Base-by-base conservation (phyloP, 2,888 invertebrate genomes). In the Elmis aenea region DNA sequence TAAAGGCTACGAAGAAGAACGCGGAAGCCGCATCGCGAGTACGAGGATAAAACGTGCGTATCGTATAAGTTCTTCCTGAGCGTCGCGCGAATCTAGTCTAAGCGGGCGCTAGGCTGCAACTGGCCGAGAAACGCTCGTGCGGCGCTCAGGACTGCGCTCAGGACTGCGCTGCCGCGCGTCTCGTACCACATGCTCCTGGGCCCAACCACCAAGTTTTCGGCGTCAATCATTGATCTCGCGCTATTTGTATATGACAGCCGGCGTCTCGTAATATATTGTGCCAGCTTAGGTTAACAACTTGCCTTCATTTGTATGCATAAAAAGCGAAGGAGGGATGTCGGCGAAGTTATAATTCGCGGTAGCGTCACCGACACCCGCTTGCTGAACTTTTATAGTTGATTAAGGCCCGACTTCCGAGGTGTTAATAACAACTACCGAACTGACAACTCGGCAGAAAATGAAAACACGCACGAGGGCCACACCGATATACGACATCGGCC, bases 181-280 rank as follows among this genome's bases (percentile, higher is more conserved):
- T 51, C 45, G 51, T 55, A 47, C 56, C 56, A 58, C 57, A 55
- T 55, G 55, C 52, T 56, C 55, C 57, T 54, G 52, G 51, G 51
- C 45, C 40, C 40, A 46, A 42, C 46, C 46, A 42, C 43, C 45
- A 45, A 49, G 46, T 46, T 49, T 49, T 46, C 38, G 42, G 51
- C 56, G 60, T 59, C 59, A 59, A 59, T 60, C 59, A 62, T 61
- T 58, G 58, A 57, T 59, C 57, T 60, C 52, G 38, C 48, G 50
- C 48, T 59, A 59, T 61, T 59, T 59, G 57, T 57, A 51, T 54
- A 55, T 55, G 59, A 59, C 60, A 60, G 50, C 50, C 46, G 43
- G 33, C 51, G 45, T 52, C 48, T 51, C 41, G 45, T 48, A 44
- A 47, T 48, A 48, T 46, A 48, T 48, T 45, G 42, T 42, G 34